phyloP scores from a whole-genome alignment of 2,888 invertebrate genomes.

The Tinea semifulvella region DNA sequence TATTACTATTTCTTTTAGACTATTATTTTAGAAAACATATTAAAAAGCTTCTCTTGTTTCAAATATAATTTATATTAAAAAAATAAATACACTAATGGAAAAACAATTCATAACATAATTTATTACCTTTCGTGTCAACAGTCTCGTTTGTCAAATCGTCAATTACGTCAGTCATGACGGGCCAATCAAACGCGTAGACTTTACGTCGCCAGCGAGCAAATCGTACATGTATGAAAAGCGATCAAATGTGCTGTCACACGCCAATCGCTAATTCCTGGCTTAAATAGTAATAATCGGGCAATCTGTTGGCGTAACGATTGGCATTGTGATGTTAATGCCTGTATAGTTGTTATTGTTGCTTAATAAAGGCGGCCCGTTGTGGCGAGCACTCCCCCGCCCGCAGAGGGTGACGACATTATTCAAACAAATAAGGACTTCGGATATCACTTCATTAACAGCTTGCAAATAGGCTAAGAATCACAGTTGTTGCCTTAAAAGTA shows the following conservation, averaged over 20 bases:
- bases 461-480: too few species aligned
- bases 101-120: too few species aligned
- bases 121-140: not conserved
- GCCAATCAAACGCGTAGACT: not conserved
- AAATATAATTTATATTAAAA: too few species aligned
- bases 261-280: not conserved
- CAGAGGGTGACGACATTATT: too few species aligned
- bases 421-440: too few species aligned
- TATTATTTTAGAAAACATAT: too few species aligned
- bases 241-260: not conserved
- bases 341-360: not conserved
- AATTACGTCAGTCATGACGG: not conserved
- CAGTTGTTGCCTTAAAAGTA: too few species aligned
- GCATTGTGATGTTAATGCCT: conserved; percentile 1
- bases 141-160: not conserved
- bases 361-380: conserved; percentile 2
- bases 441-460: too few species aligned
- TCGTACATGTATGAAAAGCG: not conserved
- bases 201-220: not conserved
- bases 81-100: too few species aligned
- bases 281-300: not conserved
- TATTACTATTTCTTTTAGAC: too few species aligned
- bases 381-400: not conserved
- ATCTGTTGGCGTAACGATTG: not conserved
- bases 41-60: too few species aligned